Evolutionary conservation across 2,888 invertebrate genomes (phyloP).

Genomic region (Adineta ricciae): DNA sequence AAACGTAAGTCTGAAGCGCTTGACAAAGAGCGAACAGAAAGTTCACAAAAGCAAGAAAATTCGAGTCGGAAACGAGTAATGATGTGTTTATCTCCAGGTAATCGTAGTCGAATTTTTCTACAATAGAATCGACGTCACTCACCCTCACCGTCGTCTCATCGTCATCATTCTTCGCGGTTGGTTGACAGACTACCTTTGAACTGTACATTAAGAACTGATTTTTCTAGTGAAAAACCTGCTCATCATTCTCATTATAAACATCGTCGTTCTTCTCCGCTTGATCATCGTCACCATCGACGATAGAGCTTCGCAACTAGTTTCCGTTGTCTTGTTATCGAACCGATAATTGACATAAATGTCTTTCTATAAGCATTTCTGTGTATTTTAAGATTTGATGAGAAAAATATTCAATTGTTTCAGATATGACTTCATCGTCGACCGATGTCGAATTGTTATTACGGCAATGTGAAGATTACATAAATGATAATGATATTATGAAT

Average conservation of each 20-base stretch:
- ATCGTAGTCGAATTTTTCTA: no score
- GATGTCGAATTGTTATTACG: conserved; percentile 89
- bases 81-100: neutral
- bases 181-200: no score
- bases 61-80: neutral
- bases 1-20: neutral
- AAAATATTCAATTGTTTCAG: neutral
- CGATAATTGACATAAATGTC: neutral
- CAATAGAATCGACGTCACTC: neutral
- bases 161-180: neutral
- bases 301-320: neutral
- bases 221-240: neutral
- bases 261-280: neutral
- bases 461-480: conserved; percentile 95
- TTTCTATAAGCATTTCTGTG: neutral
- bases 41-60: neutral
- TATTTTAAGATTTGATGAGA: neutral
- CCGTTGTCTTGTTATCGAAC: neutral
- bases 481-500: conserved; percentile 88
- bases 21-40: neutral
- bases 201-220: no score
- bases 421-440: neutral
- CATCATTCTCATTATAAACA: neutral
- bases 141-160: neutral
- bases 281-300: neutral